Conservation (phyloP, 53 echinoderm and acorn worm genomes). For the Temnopleurus reevesii region DNA sequence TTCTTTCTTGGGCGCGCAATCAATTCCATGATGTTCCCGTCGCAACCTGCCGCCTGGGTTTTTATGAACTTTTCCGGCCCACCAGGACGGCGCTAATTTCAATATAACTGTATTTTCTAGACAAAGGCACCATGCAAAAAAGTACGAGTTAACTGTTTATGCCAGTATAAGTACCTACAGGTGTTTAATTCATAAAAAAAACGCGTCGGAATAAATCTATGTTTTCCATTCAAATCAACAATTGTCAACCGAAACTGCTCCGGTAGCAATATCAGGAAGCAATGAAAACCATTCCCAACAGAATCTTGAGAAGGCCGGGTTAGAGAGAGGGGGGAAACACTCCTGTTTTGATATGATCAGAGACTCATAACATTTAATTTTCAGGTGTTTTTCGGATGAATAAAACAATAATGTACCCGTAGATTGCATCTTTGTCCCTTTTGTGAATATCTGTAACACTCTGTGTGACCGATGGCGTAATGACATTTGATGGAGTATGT, state of each 20-base stretch:
- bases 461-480: constrained; percentile 83
- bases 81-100: constrained; percentile 54
- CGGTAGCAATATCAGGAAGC: constrained; percentile 16
- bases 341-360: too few relatives aligned
- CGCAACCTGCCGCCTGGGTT: constrained; percentile 16
- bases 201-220: neutral
- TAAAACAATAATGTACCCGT: constrained; percentile 78
- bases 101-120: constrained; percentile 35
- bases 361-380: neutral
- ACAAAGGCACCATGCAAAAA: constrained; percentile 16
- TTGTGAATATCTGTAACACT: constrained; percentile 99
- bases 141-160: constrained; percentile 11
- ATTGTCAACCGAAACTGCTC: constrained; percentile 48
- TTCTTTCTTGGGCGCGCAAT: neutral
- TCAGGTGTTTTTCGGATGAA: neutral
- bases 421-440: constrained; percentile 99
- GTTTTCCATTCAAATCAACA: constrained; percentile 31
- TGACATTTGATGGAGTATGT: constrained; percentile 86
- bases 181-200: neutral
- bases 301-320: neutral
- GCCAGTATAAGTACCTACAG: neutral
- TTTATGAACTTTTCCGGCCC: constrained; percentile 56
- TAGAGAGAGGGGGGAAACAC: neutral
- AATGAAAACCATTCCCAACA: constrained; percentile 21
- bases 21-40: neutral